These are phyloP conservation scores for Hoplias malabaricus DNA, from an alignment of 2,113 vertebrate genomes.

Conservation along the genomic window DNA sequence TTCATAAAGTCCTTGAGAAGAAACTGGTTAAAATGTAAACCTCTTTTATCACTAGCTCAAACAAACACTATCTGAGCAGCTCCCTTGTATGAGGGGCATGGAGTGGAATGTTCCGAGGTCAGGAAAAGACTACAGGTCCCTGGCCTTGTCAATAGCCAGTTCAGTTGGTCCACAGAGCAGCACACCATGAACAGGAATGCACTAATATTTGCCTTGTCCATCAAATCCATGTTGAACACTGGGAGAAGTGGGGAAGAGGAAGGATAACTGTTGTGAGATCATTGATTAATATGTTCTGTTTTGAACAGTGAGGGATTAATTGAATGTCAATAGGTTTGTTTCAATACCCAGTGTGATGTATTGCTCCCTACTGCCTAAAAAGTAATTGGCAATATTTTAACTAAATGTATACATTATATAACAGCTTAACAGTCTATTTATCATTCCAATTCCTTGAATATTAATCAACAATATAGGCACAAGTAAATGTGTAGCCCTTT, in stretches of 20 bases:
- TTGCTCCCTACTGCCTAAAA: too few species aligned
- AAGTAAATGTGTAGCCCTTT: too few species aligned
- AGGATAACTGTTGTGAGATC: conserved; percentile 39
- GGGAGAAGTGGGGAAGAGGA: conserved; percentile 52
- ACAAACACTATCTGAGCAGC: conserved; percentile 29
- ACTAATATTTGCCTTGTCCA: conserved; percentile 69
- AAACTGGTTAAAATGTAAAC: conserved; percentile 68
- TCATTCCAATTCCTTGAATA: too few species aligned
- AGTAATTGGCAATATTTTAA: too few species aligned
- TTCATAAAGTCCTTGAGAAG: conserved; percentile 66
- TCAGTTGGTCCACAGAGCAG: conserved; percentile 54
- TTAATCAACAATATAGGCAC: too few species aligned
- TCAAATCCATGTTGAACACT: conserved; percentile 62
- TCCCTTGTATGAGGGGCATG: conserved; percentile 28
- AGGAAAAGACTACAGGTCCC: conserved; percentile 52
- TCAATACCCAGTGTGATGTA: too few species aligned
- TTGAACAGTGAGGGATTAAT: neutral
- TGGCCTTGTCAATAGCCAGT: conserved; percentile 63
- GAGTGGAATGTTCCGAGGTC: conserved; percentile 48
- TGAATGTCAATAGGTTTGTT: neutral
- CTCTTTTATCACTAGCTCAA: conserved; percentile 62
- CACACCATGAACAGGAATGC: conserved; percentile 63
- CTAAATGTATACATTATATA: too few species aligned
- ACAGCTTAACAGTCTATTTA: too few species aligned
- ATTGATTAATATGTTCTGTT: neutral